A percentile compares a stretch with the other conserved stretches of the same genome.
Evolutionary conservation across 2,888 invertebrate species (phyloP).

Genomic region (Nudaria mundana): DNA sequence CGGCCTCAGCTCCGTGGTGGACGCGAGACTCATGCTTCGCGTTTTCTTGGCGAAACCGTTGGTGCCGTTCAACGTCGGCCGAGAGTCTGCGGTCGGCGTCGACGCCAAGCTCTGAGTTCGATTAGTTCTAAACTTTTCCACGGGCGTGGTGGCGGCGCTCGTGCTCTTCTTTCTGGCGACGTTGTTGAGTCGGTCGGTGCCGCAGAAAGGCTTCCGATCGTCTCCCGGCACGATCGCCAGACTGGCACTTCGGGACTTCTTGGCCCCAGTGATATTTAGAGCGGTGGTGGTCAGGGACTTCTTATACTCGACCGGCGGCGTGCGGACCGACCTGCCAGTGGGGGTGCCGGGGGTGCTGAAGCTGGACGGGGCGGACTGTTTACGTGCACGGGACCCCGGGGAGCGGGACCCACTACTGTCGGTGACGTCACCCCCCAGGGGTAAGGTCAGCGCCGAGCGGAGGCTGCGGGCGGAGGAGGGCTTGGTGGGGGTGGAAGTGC

Average conservation of each 20-base stretch:
- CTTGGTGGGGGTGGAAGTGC: conserved; percentile 56
- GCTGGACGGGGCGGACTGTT: conserved; percentile 67
- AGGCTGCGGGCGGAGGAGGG: conserved; percentile 25
- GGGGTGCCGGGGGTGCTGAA: conserved; percentile 61
- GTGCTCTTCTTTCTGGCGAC: conserved; percentile 39
- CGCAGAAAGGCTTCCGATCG: conserved; percentile 54
- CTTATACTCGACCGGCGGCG: conserved; percentile 53
- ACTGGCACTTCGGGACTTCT: conserved; percentile 72
- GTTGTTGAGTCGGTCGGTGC: conserved; percentile 55
- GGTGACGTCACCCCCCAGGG: conserved; percentile 45
- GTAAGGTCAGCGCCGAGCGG: conserved; percentile 54
- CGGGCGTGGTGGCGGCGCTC: conserved; percentile 53
- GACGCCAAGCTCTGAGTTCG: conserved; percentile 71
- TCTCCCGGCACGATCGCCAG: conserved; percentile 49
- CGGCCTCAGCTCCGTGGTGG: conserved; percentile 47
- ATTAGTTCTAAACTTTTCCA: conserved; percentile 38
- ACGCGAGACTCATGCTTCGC: conserved; percentile 68
- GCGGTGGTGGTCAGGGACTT: conserved; percentile 54
- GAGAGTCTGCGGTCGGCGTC: conserved; percentile 56
- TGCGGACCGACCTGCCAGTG: conserved; percentile 47
- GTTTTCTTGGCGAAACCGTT: conserved; percentile 59
- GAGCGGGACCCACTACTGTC: conserved; percentile 29
- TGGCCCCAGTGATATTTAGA: conserved; percentile 46
- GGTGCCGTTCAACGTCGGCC: conserved; percentile 40
- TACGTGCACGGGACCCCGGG: conserved; percentile 48